Percentiles rank a stretch among this genome's conserved stretches.
These are phyloP conservation scores for Melikaiella ostensackeni DNA, from an alignment of 2,888 invertebrate species.

Conservation along the genomic window DNA sequence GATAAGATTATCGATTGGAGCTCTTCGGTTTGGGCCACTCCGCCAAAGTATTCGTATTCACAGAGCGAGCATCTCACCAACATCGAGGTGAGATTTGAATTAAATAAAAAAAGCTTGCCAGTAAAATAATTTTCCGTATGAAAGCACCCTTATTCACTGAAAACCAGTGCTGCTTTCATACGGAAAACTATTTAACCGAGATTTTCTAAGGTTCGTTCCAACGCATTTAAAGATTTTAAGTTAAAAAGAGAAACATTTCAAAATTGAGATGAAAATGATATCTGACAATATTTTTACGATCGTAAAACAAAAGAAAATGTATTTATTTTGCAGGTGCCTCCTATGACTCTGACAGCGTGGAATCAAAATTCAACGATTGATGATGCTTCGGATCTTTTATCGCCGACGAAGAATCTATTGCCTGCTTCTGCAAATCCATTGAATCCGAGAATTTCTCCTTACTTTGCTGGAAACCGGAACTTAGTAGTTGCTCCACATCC, in stretches of 20 bases:
- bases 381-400: conserved; percentile 65
- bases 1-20: conserved; percentile 63
- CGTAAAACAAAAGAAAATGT: neutral
- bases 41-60: conserved; percentile 66
- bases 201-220: too few species aligned
- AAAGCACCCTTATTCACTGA: too few species aligned
- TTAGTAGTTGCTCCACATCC: conserved; percentile 73
- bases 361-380: conserved; percentile 63
- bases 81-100: conserved; percentile 62
- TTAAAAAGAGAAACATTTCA: too few species aligned
- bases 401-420: conserved; percentile 71
- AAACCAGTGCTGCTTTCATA: too few species aligned
- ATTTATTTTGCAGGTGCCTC: conserved; percentile 64
- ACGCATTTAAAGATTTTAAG: too few species aligned
- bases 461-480: conserved; percentile 55
- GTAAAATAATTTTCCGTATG: conserved; percentile 2
- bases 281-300: too few species aligned
- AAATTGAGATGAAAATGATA: too few species aligned
- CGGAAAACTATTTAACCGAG: too few species aligned
- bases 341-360: conserved; percentile 68
- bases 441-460: conserved; percentile 71
- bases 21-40: conserved; percentile 72
- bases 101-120: neutral
- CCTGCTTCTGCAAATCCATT: conserved; percentile 73
- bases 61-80: conserved; percentile 64